These are phyloP conservation scores for Macrophya annulata DNA, from an alignment of 2,888 invertebrate species.

Conservation along the genomic window DNA sequence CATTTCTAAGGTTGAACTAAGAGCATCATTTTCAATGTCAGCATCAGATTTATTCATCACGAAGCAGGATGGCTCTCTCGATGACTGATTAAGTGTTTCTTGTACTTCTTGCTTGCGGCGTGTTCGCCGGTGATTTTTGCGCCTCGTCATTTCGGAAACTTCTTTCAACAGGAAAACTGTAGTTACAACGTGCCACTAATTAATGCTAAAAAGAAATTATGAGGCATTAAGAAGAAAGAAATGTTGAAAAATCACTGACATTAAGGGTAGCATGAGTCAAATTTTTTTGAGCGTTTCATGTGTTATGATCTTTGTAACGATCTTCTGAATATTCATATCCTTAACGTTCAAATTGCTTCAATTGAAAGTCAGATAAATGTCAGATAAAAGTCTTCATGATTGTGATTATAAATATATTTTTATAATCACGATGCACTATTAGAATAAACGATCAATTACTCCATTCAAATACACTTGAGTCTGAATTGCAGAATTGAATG, in stretches of 20 bases:
- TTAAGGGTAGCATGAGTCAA: too few relatives aligned
- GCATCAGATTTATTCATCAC: slow-evolving; percentile 39
- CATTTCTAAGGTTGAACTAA: slow-evolving; percentile 56
- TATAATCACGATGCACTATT: background rate
- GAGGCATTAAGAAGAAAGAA: background rate
- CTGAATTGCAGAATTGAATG: background rate
- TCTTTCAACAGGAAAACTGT: background rate
- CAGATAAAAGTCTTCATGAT: background rate
- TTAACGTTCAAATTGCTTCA: background rate
- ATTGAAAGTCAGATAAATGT: background rate
- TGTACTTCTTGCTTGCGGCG: slow-evolving; percentile 49
- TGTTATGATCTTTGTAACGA: background rate
- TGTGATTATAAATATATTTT: background rate
- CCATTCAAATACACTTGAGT: background rate
- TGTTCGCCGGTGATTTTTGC: slow-evolving; percentile 59
- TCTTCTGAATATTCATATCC: background rate
- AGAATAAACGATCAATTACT: background rate
- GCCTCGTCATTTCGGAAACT: slow-evolving; percentile 59
- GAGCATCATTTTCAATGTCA: slow-evolving; percentile 36
- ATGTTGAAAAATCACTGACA: background rate
- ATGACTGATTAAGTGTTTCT: slow-evolving; percentile 31
- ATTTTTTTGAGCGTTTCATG: background rate
- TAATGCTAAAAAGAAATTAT: background rate
- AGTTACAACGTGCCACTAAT: background rate
- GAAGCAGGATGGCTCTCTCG: slow-evolving; percentile 55